Conservation (phyloP, 2,113 vertebrate species). For the Dicaeum eximium region DNA sequence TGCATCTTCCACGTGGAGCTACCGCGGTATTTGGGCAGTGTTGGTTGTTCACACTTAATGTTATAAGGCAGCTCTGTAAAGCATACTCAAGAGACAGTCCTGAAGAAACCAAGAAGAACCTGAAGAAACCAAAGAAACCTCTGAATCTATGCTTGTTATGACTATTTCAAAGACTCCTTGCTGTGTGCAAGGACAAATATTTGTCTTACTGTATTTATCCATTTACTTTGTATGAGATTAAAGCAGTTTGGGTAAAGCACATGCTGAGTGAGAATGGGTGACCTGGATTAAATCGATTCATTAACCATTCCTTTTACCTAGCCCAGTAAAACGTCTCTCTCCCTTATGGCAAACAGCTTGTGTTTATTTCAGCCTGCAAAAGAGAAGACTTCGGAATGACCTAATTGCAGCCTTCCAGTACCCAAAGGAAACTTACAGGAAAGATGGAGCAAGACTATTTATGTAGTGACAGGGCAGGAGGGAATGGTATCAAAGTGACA, state of each 20-base stretch:
- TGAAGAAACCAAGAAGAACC: background rate
- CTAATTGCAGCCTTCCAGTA: background rate
- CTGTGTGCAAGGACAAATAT: background rate
- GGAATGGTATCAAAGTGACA: background rate
- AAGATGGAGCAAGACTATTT: background rate
- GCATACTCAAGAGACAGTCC: too few relatives aligned
- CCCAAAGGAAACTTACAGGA: background rate
- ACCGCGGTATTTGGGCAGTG: background rate
- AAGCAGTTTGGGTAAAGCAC: background rate
- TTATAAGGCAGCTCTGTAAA: background rate
- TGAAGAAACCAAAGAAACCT: background rate
- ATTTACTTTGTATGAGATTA: rapidly evolving
- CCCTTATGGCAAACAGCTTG: rapidly evolving
- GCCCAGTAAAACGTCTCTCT: background rate
- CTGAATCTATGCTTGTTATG: rapidly evolving
- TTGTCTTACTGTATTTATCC: rapidly evolving
- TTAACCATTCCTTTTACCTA: too few relatives aligned
- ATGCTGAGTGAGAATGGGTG: rapidly evolving
- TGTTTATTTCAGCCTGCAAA: background rate
- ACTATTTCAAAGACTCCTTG: background rate
- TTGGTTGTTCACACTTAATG: rapidly evolving
- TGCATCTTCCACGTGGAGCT: background rate
- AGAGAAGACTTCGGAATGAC: background rate
- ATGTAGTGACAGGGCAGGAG: background rate
- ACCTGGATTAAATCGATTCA: too few relatives aligned